phyloP scores from a whole-genome alignment of 2,113 vertebrate species.

The Alethe diademata region DNA sequence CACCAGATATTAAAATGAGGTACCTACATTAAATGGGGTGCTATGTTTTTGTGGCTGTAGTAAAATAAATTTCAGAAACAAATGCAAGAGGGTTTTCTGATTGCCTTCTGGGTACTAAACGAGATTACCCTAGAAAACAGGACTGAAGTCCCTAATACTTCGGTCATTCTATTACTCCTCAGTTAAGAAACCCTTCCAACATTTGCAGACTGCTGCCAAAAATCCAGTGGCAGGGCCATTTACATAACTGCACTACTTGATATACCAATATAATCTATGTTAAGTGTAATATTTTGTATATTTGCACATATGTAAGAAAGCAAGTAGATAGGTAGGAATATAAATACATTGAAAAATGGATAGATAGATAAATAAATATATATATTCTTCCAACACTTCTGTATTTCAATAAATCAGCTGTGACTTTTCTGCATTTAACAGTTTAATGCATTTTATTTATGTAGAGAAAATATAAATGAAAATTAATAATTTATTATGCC shows the following conservation, averaged over 20 bases:
- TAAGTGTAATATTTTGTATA: neutral
- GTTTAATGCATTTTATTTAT: slow-evolving; percentile 38
- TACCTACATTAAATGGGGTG: neutral
- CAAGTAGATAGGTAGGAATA: neutral
- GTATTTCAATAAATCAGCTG: slow-evolving; percentile 23
- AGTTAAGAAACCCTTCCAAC: neutral
- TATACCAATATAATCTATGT: neutral
- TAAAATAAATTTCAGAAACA: neutral
- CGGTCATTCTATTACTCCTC: neutral
- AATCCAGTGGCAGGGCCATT: neutral
- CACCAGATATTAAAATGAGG: neutral
- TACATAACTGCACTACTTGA: neutral
- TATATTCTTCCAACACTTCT: slow-evolving; percentile 50
- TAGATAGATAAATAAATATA: neutral
- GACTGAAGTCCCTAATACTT: neutral
- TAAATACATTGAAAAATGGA: neutral
- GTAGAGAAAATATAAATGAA: slow-evolving; percentile 63
- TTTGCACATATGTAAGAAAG: neutral
- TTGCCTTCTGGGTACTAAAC: neutral
- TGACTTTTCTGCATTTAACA: slow-evolving; percentile 47
- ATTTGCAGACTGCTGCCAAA: neutral
- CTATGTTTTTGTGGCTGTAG: neutral
- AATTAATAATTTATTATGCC: slow-evolving; percentile 50
- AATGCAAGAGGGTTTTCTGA: neutral
- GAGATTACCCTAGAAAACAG: neutral